These are phyloP conservation scores for Gorsachius goisagi DNA, from an alignment of 2,113 vertebrate genomes.

Conservation along the genomic window DNA sequence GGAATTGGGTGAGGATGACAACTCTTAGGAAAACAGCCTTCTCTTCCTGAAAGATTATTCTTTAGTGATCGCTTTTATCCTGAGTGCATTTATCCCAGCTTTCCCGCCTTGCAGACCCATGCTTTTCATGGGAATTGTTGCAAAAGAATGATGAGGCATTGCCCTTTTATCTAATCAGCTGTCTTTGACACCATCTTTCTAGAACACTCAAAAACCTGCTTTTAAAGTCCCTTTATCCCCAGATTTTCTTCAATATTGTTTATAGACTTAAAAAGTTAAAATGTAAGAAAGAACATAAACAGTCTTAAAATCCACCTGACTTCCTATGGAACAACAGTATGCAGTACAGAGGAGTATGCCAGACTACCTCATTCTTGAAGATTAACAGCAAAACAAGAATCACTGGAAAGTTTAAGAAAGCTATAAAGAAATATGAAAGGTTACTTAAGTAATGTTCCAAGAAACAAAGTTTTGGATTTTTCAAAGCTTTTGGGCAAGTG, in stretches of 20 bases:
- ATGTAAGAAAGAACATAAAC: background rate
- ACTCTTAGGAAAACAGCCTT: background rate
- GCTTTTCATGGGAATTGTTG: background rate
- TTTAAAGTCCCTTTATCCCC: background rate
- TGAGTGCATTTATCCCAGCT: background rate
- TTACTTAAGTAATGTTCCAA: background rate
- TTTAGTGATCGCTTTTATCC: background rate
- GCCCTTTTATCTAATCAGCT: background rate
- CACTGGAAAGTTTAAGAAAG: background rate
- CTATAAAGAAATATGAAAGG: background rate
- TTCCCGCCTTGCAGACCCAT: background rate
- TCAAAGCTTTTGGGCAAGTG: background rate
- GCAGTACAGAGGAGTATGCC: background rate
- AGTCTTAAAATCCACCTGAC: background rate
- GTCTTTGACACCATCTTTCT: rapidly evolving
- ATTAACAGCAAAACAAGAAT: background rate
- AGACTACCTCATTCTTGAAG: background rate
- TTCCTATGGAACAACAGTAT: background rate
- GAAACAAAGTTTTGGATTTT: background rate
- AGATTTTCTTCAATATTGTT: background rate
- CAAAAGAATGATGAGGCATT: background rate
- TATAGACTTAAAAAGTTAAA: background rate
- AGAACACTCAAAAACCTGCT: background rate
- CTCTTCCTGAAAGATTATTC: background rate
- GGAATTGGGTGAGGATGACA: background rate